Percentiles rank a stretch among this genome's conserved stretches.
Conservation (phyloP, 2,888 invertebrate species). For the Drosophila ezoana region DNA sequence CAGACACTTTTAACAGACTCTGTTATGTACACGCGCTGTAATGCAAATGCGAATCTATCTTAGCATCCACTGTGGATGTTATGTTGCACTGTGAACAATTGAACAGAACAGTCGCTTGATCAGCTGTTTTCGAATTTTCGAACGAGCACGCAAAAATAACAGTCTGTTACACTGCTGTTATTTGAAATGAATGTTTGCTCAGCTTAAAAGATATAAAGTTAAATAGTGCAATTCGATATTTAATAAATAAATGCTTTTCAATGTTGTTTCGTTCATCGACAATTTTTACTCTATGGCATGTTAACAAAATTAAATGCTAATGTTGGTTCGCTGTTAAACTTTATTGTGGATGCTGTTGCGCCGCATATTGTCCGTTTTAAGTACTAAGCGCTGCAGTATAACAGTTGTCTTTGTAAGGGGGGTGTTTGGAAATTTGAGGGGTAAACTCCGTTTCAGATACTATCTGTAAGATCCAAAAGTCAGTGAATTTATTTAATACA, state of each 20-base stretch:
- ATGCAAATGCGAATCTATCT: constrained; percentile 13
- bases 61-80: constrained; percentile 5
- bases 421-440: not conserved
- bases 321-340: not conserved
- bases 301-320: not conserved
- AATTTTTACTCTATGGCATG: not conserved
- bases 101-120: not conserved
- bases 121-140: constrained; percentile 38
- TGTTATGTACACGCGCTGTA: constrained; percentile 46
- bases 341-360: constrained; percentile 14
- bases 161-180: constrained; percentile 14
- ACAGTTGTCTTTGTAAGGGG: constrained; percentile 23
- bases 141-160: not conserved
- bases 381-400: constrained; percentile 21
- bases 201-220: not conserved
- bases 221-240: not conserved
- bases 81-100: constrained; percentile 3
- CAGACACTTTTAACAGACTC: constrained; percentile 45
- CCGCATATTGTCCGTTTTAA: constrained; percentile 14
- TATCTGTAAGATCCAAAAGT: not conserved
- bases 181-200: not conserved
- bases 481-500: no score
- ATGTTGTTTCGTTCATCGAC: not conserved
- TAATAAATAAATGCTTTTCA: not conserved
- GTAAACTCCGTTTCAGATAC: not conserved